phyloP scores from a whole-genome alignment of 2,797 vertebrate genomes.

The Tangara arthus region DNA sequence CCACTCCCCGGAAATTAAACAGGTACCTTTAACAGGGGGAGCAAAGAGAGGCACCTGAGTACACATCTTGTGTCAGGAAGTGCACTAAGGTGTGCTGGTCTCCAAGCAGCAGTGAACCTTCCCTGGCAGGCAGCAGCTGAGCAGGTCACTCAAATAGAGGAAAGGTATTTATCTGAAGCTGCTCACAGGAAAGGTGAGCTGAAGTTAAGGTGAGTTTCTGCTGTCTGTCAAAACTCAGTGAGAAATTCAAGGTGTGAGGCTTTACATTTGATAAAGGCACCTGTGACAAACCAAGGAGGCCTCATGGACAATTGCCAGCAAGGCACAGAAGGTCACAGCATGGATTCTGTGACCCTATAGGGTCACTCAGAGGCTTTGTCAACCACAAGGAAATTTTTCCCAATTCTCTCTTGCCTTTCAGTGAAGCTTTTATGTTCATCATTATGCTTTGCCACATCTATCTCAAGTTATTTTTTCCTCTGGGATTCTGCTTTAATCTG shows the following conservation, averaged over 20 bases:
- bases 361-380: not conserved
- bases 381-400: not conserved
- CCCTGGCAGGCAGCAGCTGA: not conserved
- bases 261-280: not conserved
- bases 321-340: not conserved
- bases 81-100: not conserved
- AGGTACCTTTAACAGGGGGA: conserved; percentile 82
- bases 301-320: not conserved
- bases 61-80: not conserved
- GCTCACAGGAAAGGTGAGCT: not conserved
- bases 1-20: conserved; percentile 97
- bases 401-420: not conserved
- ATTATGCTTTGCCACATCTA: not conserved
- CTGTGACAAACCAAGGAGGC: not conserved
- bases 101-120: not conserved
- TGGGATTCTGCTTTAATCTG: conserved; percentile 42
- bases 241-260: not conserved
- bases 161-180: not conserved
- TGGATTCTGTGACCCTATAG: not conserved
- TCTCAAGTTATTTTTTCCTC: not conserved
- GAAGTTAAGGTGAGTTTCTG: not conserved
- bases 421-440: not conserved
- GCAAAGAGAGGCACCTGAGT: not conserved
- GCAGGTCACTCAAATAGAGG: not conserved
- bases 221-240: not conserved